Evolutionary conservation across 2,888 invertebrate genomes (phyloP).

Genomic region (Leptarthrus brevirostris): DNA sequence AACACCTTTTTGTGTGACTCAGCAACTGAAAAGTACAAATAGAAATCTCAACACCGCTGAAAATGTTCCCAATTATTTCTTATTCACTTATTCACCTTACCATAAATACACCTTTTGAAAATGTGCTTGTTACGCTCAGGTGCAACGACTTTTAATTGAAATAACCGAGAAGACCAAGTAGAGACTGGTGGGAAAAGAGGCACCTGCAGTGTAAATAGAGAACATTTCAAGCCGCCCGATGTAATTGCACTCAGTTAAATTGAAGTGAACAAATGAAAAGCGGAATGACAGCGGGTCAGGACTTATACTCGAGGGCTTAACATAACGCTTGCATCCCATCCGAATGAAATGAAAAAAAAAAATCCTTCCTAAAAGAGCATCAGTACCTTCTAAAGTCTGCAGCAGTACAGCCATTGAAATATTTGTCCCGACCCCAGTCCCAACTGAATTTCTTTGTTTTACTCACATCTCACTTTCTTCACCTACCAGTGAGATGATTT

Average conservation of each 20-base stretch:
- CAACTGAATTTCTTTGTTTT: constrained; percentile 29
- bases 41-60: constrained; percentile 19
- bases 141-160: constrained; percentile 51
- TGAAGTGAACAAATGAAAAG: constrained; percentile 49
- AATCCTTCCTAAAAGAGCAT: constrained; percentile 15
- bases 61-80: constrained; percentile 47
- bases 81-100: constrained; percentile 36
- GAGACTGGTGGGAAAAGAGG: neutral
- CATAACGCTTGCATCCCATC: neutral
- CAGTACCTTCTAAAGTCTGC: constrained; percentile 1
- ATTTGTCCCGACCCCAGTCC: neutral
- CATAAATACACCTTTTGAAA: neutral
- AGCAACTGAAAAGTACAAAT: constrained; percentile 15
- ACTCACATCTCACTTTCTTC: too few species aligned
- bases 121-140: constrained; percentile 30
- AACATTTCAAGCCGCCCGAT: constrained; percentile 31
- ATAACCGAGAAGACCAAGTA: constrained; percentile 45
- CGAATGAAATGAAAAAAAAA: neutral
- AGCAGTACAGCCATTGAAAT: neutral
- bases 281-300: constrained; percentile 34
- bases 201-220: neutral
- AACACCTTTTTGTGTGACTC: constrained; percentile 27
- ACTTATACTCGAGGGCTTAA: constrained; percentile 38
- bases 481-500: neutral
- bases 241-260: constrained; percentile 49